phyloP scores from a whole-genome alignment of 1,140 invertebrate genomes.

The Batillaria attramentaria region DNA sequence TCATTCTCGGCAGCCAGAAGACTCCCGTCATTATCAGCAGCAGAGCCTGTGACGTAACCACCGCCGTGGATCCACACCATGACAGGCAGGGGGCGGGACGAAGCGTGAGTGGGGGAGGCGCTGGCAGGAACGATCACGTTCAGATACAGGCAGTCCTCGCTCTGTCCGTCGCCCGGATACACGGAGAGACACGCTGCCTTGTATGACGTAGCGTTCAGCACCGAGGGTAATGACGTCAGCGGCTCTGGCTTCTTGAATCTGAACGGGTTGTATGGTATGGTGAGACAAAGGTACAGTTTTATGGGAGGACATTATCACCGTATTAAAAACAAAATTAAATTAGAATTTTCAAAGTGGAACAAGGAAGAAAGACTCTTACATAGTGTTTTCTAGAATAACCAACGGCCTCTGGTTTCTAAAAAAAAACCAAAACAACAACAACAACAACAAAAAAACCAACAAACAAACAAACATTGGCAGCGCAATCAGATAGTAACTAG shows the following conservation, averaged over 20 bases:
- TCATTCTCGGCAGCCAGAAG: neutral
- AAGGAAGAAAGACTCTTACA: too few species aligned
- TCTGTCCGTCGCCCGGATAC: neutral
- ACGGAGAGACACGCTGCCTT: neutral
- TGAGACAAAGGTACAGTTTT: neutral
- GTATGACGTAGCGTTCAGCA: neutral
- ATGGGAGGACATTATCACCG: neutral
- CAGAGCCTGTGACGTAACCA: neutral
- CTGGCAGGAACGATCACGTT: conserved; percentile 84
- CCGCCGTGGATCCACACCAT: too few species aligned
- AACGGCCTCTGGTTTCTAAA: neutral
- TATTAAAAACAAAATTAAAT: neutral
- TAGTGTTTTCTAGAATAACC: neutral
- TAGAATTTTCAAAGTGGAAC: too few species aligned
- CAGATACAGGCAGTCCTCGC: conserved; percentile 93
- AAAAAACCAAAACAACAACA: neutral
- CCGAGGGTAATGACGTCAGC: neutral
- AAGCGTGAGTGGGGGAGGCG: conserved; percentile 33
- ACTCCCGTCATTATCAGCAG: neutral
- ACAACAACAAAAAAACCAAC: too few species aligned
- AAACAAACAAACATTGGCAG: too few species aligned
- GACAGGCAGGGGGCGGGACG: too few species aligned
- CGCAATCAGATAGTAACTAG: too few species aligned
- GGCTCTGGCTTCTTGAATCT: neutral
- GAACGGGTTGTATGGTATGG: neutral